phyloP scores from a whole-genome alignment of 2,113 vertebrate genomes.

The Neomonachus schauinslandi region DNA sequence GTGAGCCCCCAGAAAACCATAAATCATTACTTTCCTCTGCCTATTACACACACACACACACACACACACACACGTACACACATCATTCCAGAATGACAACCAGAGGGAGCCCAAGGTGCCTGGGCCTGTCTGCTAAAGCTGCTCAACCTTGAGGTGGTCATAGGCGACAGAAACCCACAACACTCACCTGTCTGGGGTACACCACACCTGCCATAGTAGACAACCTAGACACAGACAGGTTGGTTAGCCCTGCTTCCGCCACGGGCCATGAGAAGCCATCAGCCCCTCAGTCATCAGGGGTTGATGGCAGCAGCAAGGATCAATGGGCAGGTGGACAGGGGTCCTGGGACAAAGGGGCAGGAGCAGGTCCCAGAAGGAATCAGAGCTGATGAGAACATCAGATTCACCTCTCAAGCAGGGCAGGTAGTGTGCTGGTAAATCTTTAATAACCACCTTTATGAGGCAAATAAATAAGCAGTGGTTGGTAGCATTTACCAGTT shows the following conservation, averaged over 20 bases:
- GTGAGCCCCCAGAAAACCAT: neutral
- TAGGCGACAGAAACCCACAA: neutral
- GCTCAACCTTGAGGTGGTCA: neutral
- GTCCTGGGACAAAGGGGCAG: neutral
- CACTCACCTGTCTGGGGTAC: constrained; percentile 62
- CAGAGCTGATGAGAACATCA: neutral
- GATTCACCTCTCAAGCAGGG: neutral
- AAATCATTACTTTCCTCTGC: neutral
- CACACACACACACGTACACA: neutral
- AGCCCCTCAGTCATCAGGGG: neutral
- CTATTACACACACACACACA: neutral
- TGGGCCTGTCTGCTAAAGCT: neutral
- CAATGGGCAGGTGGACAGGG: neutral
- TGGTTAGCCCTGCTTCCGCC: constrained; percentile 24
- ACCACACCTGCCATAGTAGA: neutral
- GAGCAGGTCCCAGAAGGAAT: neutral
- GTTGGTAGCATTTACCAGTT: neutral
- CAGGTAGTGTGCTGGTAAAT: neutral
- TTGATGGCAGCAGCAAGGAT: neutral
- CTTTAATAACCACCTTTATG: neutral
- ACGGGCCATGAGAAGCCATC: neutral
- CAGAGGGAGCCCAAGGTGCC: neutral
- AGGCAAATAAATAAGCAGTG: neutral
- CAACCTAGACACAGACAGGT: constrained; percentile 44
- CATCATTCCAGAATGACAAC: neutral